These are phyloP conservation scores for Crocodylus rhombifer DNA, from an alignment of 2,797 vertebrate species.

Conservation along the genomic window DNA sequence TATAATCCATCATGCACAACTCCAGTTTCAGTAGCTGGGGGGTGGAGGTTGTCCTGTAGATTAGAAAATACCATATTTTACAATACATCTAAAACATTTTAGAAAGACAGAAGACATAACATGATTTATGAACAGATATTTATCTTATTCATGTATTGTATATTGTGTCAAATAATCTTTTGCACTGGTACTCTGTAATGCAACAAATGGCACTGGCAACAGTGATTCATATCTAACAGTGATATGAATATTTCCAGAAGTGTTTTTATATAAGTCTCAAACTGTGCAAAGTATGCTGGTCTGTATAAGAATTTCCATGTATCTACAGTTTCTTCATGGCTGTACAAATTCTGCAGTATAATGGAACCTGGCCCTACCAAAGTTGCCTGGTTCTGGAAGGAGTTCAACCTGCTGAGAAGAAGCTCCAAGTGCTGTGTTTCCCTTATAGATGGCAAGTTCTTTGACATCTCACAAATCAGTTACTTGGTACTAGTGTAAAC, in stretches of 20 bases:
- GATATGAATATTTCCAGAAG: not conserved
- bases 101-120: not conserved
- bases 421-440: not conserved
- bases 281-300: slow-evolving; percentile 22
- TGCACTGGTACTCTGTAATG: not conserved
- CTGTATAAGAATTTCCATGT: not conserved
- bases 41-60: too few relatives aligned
- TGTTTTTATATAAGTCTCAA: not conserved
- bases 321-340: slow-evolving; percentile 8
- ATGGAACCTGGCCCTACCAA: slow-evolving; percentile 27
- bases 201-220: not conserved
- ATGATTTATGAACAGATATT: not conserved
- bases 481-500: not conserved
- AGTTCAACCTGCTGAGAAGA: not conserved
- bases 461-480: not conserved
- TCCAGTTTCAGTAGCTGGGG: too few relatives aligned
- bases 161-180: slow-evolving; percentile 7
- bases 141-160: not conserved
- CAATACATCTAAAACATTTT: not conserved
- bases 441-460: not conserved
- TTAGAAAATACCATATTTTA: too few relatives aligned
- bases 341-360: not conserved
- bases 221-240: slow-evolving; percentile 12
- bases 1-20: too few relatives aligned
- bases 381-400: slow-evolving; percentile 25